These are phyloP conservation scores for Tetramorium bicarinatum DNA, from an alignment of 2,888 invertebrate genomes.

Conservation along the genomic window DNA sequence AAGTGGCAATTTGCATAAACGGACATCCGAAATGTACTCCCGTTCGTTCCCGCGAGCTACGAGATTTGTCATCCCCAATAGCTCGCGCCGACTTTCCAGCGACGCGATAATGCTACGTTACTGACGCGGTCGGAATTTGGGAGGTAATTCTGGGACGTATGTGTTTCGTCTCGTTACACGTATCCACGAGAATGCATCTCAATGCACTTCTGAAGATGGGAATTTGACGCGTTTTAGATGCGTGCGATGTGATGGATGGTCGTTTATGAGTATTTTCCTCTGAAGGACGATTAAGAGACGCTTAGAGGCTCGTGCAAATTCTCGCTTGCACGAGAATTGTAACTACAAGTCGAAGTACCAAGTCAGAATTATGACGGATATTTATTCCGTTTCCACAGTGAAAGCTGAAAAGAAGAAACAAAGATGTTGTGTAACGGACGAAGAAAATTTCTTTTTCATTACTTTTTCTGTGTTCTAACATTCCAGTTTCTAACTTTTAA, in stretches of 20 bases:
- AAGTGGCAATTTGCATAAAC: conserved; percentile 79
- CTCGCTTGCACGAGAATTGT: not conserved
- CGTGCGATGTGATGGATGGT: conserved; percentile 4
- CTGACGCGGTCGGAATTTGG: conserved; percentile 43
- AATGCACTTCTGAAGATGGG: conserved; percentile 26
- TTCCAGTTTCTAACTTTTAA: not conserved
- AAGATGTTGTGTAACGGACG: not conserved
- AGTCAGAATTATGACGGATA: conserved; percentile 1
- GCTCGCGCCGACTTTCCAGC: conserved; percentile 58
- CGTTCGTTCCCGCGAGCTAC: conserved; percentile 55
- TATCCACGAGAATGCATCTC: not conserved
- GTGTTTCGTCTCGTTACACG: not conserved
- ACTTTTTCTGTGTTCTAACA: not conserved
- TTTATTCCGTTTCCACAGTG: not conserved
- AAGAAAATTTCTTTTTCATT: not conserved
- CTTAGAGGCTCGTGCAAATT: conserved; percentile 3
- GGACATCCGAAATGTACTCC: conserved; percentile 71
- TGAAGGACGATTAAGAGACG: conserved; percentile 10
- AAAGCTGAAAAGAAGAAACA: not conserved
- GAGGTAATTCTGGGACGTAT: conserved; percentile 30
- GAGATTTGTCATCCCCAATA: conserved; percentile 73
- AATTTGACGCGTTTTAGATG: conserved; percentile 27
- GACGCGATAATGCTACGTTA: conserved; percentile 66
- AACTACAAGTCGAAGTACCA: conserved; percentile 9
- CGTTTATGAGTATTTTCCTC: conserved; percentile 36